Conservation (phyloP, 2,888 invertebrate species). For the Hymenopus coronatus region DNA sequence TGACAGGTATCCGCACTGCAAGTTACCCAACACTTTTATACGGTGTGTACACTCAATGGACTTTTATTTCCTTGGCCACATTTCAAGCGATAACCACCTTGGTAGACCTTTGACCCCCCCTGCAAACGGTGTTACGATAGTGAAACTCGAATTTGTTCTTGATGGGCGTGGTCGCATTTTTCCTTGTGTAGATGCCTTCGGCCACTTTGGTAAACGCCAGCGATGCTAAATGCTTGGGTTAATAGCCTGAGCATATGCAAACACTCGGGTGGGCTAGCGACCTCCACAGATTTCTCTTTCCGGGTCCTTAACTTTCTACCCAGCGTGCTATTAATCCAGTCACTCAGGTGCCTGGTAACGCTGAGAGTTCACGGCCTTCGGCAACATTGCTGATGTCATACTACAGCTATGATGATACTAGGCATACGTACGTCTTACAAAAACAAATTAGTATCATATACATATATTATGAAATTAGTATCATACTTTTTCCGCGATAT, state of each 20-base stretch:
- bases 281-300: neutral
- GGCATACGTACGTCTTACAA: neutral
- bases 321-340: neutral
- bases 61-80: neutral
- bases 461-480: too few relatives aligned
- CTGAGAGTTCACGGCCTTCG: neutral
- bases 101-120: neutral
- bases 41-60: neutral
- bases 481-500: too few relatives aligned
- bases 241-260: neutral
- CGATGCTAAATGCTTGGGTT: neutral
- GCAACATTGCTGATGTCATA: neutral
- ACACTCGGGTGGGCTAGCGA: neutral
- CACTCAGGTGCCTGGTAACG: neutral
- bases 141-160: neutral
- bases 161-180: neutral
- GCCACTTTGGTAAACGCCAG: neutral
- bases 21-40: neutral
- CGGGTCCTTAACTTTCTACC: neutral
- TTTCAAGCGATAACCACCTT: neutral
- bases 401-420: neutral
- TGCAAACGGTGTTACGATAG: neutral
- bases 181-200: neutral
- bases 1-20: neutral
- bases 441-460: neutral